These are phyloP conservation scores for Ochotona curzoniae DNA, from an alignment of 2,113 vertebrate species.

Conservation along the genomic window DNA sequence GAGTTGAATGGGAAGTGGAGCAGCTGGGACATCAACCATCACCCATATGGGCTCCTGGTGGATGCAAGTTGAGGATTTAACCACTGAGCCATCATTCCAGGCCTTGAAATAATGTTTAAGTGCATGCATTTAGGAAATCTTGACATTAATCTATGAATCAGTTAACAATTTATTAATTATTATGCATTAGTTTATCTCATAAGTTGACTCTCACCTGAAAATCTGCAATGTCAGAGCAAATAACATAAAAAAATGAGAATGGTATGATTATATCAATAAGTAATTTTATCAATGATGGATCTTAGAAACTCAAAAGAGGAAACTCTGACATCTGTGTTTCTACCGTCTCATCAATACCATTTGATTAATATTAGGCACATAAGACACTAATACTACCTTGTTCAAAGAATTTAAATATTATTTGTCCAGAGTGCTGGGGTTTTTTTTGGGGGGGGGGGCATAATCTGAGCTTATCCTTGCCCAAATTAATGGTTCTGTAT, in stretches of 20 bases:
- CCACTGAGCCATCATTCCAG: no score
- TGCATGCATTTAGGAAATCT: not conserved
- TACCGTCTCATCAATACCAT: not conserved
- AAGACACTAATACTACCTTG: not conserved
- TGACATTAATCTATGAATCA: not conserved
- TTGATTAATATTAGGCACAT: conserved; percentile 3
- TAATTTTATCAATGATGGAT: not conserved
- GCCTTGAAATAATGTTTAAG: not conserved
- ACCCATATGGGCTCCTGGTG: no score
- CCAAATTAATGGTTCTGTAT: not conserved
- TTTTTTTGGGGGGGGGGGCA: no score
- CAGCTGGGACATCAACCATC: no score
- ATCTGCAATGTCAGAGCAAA: not conserved
- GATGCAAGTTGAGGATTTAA: no score
- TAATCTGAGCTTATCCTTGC: conserved; percentile 17
- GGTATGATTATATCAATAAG: not conserved
- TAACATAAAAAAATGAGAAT: not conserved
- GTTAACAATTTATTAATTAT: not conserved
- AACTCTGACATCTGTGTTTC: not conserved
- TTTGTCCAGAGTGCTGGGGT: not conserved
- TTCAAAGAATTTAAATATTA: not conserved
- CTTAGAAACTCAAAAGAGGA: not conserved
- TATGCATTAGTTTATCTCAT: not conserved
- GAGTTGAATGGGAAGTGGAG: no score
- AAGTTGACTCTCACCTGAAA: not conserved